Evolutionary conservation across 2,797 vertebrate genomes (phyloP), one percentile per base, ranked within the genome.

Genomic region (Eulemur mongoz): DNA sequence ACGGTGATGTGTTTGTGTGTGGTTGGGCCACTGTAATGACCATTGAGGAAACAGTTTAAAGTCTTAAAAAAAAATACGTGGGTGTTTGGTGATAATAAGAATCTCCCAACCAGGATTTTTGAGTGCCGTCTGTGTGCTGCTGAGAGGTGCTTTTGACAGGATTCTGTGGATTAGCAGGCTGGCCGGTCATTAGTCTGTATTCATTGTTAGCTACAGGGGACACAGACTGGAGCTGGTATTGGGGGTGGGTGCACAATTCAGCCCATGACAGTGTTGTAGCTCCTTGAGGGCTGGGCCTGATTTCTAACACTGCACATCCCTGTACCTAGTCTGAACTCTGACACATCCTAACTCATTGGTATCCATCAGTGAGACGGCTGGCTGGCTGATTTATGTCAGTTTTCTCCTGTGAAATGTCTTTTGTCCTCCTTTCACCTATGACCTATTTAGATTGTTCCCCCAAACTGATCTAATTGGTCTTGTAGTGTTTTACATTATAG

Each of bases 381-480:
- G 38, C 35, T 25, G 61, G 12, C 1, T 54, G 43, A 17, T 14
- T 40, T 57, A 57, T 22, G 59, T 84, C 30, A 9, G 1, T 25
- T 80, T 75, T 94, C 40, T 54, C 23, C 72, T 61, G 4, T 80
- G 65, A 22, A 73, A 43, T 76, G 22, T 7, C 38, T 82, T 85
- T 65, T 43, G 11, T 40, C 43, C 27, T 93, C 59, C 57, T 93
- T 43, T 54, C 32, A 35, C 23, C 35, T 85, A 54, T 89, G 12
- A 43, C 65, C 67, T 89, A 35, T 81, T 93, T 82, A 82, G 73
- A 79, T 57, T 57, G 45, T 38, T 23, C 69, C 45, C 25, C 59
- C 18, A 89, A 32, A 75, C 30, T 50, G 52, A 78, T 45, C 30
- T 69, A 67, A 54, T 50, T 75, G 79, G 57, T 25, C 48, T 70